Evolutionary conservation across 2,113 vertebrate genomes (phyloP).

Genomic region (Aplodontia rufa): DNA sequence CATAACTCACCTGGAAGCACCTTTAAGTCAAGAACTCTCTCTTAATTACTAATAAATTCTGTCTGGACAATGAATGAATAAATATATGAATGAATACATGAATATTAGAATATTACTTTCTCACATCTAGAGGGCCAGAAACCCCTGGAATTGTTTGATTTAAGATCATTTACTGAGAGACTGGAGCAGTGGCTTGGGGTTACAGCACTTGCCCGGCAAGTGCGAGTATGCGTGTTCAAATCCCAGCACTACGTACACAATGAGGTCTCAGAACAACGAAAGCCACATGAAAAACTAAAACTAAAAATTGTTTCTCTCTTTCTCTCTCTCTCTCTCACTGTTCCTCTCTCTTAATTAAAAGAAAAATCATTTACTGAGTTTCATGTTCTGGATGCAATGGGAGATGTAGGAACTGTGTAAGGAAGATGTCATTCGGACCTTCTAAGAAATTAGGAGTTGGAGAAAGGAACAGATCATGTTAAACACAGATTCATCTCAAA

Average conservation of each 20-base stretch:
- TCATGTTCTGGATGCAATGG: not conserved
- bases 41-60: not conserved
- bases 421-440: constrained; percentile 24
- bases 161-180: not conserved
- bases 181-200: no score
- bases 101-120: not conserved
- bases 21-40: not conserved
- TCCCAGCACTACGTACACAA: no score
- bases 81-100: not conserved
- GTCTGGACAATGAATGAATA: not conserved
- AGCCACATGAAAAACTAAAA: no score
- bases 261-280: no score
- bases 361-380: constrained; percentile 4
- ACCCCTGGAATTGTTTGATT: not conserved
- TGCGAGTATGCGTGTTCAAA: no score
- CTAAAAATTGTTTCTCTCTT: no score
- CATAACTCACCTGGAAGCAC: not conserved
- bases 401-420: not conserved
- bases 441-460: constrained; percentile 38
- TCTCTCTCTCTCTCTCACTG: no score
- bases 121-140: not conserved
- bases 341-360: no score
- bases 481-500: constrained; percentile 26
- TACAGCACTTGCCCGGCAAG: no score
- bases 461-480: constrained; percentile 6